Evolutionary conservation across 1,140 invertebrate genomes (phyloP).

Genomic region (Lepidurus apus): DNA sequence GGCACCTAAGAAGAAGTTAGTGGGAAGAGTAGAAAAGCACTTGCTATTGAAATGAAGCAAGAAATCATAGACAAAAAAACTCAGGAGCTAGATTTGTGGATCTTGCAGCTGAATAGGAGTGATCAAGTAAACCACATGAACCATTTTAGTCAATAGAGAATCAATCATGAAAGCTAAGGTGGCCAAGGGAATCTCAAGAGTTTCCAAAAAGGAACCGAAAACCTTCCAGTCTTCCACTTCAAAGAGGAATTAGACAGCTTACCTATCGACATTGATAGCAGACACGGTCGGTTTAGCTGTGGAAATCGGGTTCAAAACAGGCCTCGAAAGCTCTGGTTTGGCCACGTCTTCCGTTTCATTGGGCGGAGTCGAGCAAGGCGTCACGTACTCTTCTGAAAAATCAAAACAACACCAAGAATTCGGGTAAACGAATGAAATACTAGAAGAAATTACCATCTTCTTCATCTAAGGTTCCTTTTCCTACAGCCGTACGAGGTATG

Average conservation of each 20-base stretch:
- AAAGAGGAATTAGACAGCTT: background rate
- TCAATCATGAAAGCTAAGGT: too few species aligned
- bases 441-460: constrained; percentile 41
- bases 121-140: too few species aligned
- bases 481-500: constrained; percentile 10
- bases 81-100: too few species aligned
- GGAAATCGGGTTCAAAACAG: constrained; percentile 45
- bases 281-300: constrained; percentile 52
- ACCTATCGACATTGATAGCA: background rate
- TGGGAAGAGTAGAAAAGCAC: too few species aligned
- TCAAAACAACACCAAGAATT: background rate
- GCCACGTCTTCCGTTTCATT: constrained; percentile 40
- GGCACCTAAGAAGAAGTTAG: too few species aligned
- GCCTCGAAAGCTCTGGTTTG: constrained; percentile 34
- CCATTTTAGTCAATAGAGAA: too few species aligned
- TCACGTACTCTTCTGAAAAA: constrained; percentile 62
- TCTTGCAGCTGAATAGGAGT: too few species aligned
- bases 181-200: too few species aligned
- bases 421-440: background rate
- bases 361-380: constrained; percentile 87
- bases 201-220: constrained; percentile 28
- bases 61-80: too few species aligned
- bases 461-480: constrained; percentile 36
- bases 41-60: too few species aligned
- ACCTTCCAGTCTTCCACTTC: too few species aligned